Evolutionary conservation across 2,888 invertebrate species (phyloP).

Genomic region (Drosophila barbarae): DNA sequence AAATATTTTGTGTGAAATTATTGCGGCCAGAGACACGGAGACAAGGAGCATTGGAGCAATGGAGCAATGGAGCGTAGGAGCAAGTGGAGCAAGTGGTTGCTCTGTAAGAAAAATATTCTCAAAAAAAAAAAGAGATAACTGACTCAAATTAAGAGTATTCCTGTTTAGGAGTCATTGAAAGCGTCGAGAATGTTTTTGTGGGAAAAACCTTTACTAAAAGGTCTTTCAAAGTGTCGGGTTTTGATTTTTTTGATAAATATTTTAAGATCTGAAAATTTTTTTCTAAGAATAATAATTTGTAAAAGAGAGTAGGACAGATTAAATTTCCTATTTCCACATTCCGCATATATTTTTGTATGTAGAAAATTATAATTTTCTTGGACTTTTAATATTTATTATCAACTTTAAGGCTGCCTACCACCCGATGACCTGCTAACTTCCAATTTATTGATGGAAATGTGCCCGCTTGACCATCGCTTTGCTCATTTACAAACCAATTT

Average conservation of each 20-base stretch:
- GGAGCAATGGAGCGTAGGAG: not conserved
- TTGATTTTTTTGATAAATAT: not conserved
- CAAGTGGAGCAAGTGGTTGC: not conserved
- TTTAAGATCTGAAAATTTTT: too few relatives aligned
- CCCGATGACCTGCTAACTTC: not conserved
- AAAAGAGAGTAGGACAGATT: too few relatives aligned
- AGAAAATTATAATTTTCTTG: too few relatives aligned
- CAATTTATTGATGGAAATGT: conserved; percentile 3
- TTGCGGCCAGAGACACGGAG: conserved; percentile 35
- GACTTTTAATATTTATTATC: not conserved
- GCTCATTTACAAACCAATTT: conserved; percentile 29
- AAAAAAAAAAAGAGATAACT: conserved; percentile 4
- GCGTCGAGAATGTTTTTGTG: not conserved
- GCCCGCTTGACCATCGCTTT: not conserved
- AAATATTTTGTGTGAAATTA: conserved; percentile 67
- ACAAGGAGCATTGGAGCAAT: conserved; percentile 2
- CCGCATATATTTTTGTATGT: not conserved
- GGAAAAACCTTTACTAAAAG: not conserved
- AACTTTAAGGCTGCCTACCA: too few relatives aligned
- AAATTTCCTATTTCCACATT: too few relatives aligned
- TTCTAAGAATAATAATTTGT: too few relatives aligned
- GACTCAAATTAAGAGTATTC: conserved; percentile 9
- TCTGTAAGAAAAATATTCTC: conserved; percentile 1
- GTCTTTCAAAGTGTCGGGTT: not conserved
- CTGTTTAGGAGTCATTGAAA: conserved; percentile 5